Evolutionary conservation across 2,888 invertebrate species (phyloP).

Genomic region (Orthosia incerta): DNA sequence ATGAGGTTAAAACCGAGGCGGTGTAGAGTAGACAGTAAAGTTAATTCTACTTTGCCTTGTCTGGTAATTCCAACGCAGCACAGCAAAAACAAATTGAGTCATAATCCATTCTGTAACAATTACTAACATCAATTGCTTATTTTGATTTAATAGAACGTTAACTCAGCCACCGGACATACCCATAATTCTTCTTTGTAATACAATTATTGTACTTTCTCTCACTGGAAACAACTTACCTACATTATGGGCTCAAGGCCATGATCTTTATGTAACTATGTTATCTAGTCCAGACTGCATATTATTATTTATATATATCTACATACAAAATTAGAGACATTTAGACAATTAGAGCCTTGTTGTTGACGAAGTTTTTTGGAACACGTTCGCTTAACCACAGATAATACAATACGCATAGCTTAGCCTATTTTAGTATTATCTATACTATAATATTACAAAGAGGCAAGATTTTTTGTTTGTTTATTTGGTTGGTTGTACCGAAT

Average conservation of each 20-base stretch:
- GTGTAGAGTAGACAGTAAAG: too few relatives aligned
- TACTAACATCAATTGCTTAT: conserved; percentile 11
- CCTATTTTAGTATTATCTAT: too few relatives aligned
- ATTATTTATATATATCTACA: neutral
- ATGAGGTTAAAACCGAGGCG: too few relatives aligned
- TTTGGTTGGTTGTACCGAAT: too few relatives aligned
- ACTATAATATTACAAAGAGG: too few relatives aligned
- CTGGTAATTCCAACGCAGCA: neutral
- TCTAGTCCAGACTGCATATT: neutral
- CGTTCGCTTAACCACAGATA: too few relatives aligned
- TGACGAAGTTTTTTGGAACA: too few relatives aligned
- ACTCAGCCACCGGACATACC: conserved; percentile 5
- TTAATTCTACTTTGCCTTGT: neutral
- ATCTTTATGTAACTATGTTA: neutral
- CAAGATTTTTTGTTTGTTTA: too few relatives aligned
- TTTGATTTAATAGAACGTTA: neutral
- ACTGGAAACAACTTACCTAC: neutral
- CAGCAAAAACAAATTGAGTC: conserved; percentile 1
- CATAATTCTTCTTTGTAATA: conserved; percentile 3
- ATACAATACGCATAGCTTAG: too few relatives aligned
- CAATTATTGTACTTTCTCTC: neutral
- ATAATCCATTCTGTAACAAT: conserved; percentile 5
- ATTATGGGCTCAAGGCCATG: neutral
- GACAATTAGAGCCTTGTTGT: too few relatives aligned
- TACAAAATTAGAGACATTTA: neutral